phyloP scores from a whole-genome alignment of 2,888 invertebrate genomes.

The Orthosia gracilis region DNA sequence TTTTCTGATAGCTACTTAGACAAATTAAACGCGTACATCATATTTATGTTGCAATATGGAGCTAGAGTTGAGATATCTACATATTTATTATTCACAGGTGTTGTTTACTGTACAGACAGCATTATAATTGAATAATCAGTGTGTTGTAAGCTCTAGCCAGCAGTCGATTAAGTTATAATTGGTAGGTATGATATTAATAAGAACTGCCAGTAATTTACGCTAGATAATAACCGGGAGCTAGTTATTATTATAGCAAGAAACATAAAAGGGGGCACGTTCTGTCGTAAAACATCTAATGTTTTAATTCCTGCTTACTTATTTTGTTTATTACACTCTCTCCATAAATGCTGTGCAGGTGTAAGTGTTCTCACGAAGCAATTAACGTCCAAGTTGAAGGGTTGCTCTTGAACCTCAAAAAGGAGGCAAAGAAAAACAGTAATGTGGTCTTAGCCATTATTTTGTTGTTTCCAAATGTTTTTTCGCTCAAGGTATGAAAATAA shows the following conservation, averaged over 20 bases:
- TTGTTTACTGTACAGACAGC: constrained; percentile 24
- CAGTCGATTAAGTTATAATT: constrained; percentile 24
- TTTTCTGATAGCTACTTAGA: constrained; percentile 49
- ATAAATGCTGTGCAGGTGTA: constrained; percentile 81
- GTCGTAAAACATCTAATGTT: constrained; percentile 73
- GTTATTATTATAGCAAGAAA: constrained; percentile 51
- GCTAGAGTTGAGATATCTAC: constrained; percentile 39
- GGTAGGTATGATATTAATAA: constrained; percentile 23
- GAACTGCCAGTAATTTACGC: constrained; percentile 32
- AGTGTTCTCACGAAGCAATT: constrained; percentile 88
- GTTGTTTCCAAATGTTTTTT: constrained; percentile 72
- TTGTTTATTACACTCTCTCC: constrained; percentile 79
- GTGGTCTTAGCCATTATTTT: constrained; percentile 77
- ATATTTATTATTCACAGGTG: constrained; percentile 49
- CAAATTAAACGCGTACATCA: constrained; percentile 55
- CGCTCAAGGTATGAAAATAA: constrained; percentile 62
- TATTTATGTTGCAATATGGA: constrained; percentile 49
- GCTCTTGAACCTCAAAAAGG: constrained; percentile 83
- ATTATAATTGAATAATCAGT: constrained; percentile 33
- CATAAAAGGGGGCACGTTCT: constrained; percentile 65
- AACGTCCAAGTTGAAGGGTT: constrained; percentile 86
- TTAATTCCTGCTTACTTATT: constrained; percentile 81
- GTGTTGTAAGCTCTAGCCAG: constrained; percentile 12
- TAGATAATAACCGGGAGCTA: constrained; percentile 41
- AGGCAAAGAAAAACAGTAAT: constrained; percentile 79